Evolutionary conservation across 1,140 invertebrate genomes (phyloP), one percentile per base, ranked within the genome.

Genomic region (Brachionus koreanus): DNA sequence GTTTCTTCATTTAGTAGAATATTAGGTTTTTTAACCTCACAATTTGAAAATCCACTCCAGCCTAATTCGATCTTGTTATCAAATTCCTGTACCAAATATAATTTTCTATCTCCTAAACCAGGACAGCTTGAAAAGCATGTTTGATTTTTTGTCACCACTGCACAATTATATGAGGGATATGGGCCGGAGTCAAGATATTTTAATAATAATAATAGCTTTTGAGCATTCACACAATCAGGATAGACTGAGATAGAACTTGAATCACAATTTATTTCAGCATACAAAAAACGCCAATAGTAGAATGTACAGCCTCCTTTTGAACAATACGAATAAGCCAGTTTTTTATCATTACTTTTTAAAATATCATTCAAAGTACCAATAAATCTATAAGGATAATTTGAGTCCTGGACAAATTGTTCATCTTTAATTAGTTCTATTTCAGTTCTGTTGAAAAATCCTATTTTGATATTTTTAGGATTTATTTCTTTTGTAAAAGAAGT

Each of bases 121-220:
- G 69, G 69, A 9, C 69, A 74, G 13, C 69, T 43, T 12, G 19
- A 25, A 25, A 25, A 25, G 12, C 69, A 74, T 2, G 69, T 74
- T 13, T 1, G 3, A 74, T 74, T 74, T 25, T 46, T 46, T 10
- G 12, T 35, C 33, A 69, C 16, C 23, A 46, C 7, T 0, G 69
- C 69, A 46, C 69, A 74, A 39, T 74, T 74, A 46, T 74, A 74
- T 3, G 16, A 25, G 3, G 69, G 69, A 46, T 74, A 46, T 25
- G 39, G 16, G 12, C 69, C 69, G 5, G 19, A 42, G n/a, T 74
- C 69, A 46, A 46, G 9, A 74, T 74, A 74, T 29, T 74, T 46
- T 13, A 74, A 9, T n/a, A 49, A 6, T 9, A 74, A 29, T 25
- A 46, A 10, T 16, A 74, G 43, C 10, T 29, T 29, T 9, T 16